Base-by-base conservation (phyloP, 2,113 vertebrate genomes). In the Bufo gargarizans region DNA sequence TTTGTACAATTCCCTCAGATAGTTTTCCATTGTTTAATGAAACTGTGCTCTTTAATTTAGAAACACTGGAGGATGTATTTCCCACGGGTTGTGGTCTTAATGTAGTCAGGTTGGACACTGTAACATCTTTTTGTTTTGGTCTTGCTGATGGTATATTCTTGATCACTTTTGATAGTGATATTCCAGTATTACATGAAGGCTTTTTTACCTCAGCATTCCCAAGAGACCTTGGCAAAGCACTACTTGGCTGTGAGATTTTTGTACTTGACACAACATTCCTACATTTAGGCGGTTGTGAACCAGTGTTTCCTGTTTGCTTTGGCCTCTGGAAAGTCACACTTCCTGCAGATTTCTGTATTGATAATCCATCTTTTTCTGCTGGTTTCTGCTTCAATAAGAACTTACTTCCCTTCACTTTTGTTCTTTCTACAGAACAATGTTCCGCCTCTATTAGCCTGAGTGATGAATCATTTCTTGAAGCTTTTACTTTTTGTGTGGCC, bases 271-370 rank as follows among this genome's bases (percentile, higher is more conserved):
- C 72, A 82, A 72, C 78, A 84, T 84, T 77, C 82, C 59, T 84
- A 53, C 72, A 84, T 69, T 89, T 89, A 69, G 87, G 50, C 56
- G 80, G 56, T 56, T 83, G 69, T 33, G 50, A 67, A 78, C 59
- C 74, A 84, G 72, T 45, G 76, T 77, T 89, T 89, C 82, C 82
- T 77, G 82, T 82, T 89, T 89, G 87, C 59, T 89, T 89, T 78
- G 87, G 82, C 82, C 81, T 84, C 61, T 89, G 87, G 71, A 89
- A 89, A 84, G 72, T 89, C 22, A 84, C 61, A 78, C 87, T 89
- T 89, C 81, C 82, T 89, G 87, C 22, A 78, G 81, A 89, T 89
- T 89, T 89, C 77, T 78, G 71, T 56, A 89, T 84, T 89, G 87
- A 77, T 89, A 84, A 84, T 84, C 74, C 82, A 76, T 76, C 53